Base-by-base conservation (phyloP, 2,113 vertebrate genomes). In the Pleuronectes platessa region DNA sequence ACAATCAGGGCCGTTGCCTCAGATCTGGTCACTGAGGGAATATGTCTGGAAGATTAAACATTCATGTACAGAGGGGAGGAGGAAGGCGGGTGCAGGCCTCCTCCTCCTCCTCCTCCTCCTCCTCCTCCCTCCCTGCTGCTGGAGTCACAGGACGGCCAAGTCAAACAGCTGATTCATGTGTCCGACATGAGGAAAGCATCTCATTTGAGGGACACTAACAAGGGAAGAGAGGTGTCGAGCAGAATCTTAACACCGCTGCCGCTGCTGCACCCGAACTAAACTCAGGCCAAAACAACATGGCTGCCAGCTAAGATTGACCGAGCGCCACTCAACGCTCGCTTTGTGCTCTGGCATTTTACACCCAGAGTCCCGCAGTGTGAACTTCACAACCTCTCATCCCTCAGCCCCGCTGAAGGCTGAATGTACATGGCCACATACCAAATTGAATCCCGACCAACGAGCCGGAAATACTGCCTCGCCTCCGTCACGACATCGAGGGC, bases 11-110 rank as follows among this genome's bases (percentile, higher is more conserved):
- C 71, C 68, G 93, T 94, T 93, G 92, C 93, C 94, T 91, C 82
- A 95, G 93, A 88, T 83, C 49, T 93, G 79, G 94, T 95, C 90
- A 88, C 94, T 93, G 89, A 69, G 94, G 91, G 72, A 89, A 90
- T 93, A 78, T 68, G 81, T 75, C 79, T 74, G 54, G 18, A 82
- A 88, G 74, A 86, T 86, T 65, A 94, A 94, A 86, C 86, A 94
- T 93, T 54, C 81, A 69, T 61, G 63, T 17, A 64, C n/a, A 73
- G 71, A 66, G 17, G 20, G 47, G 47, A 51, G 18, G 47, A 51
- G 60, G 63, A 66, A 35, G 8, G 37, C 40, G 5, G 49, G 20
- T 15, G 70, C 51, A 23, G 64, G 35, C 59, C 42, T 45, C 55
- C 66, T 18, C n/a, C 12, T 54, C 45, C 12, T 45, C 13, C 1